Conservation (phyloP, 2,113 vertebrate species). For the Tragelaphus imberbis region DNA sequence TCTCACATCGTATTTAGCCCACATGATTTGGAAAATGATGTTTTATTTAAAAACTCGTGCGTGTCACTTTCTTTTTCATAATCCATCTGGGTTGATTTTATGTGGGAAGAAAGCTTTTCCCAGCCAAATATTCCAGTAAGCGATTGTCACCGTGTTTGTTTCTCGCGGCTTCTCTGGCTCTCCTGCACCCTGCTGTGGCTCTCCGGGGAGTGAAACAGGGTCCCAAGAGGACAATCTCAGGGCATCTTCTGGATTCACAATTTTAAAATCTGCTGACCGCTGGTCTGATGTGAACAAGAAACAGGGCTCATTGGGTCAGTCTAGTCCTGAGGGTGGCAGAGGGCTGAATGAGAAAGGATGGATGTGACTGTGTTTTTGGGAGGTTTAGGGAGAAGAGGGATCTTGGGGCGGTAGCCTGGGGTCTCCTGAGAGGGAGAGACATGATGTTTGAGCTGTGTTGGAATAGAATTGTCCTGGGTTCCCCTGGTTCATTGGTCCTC, state of each 20-base stretch:
- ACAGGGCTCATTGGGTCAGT: neutral
- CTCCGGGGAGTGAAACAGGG: neutral
- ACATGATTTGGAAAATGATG: neutral
- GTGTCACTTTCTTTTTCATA: neutral
- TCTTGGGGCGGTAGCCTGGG: neutral
- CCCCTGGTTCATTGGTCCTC: neutral
- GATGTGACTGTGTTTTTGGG: slow-evolving; percentile 47
- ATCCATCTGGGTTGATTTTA: neutral
- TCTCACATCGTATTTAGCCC: neutral
- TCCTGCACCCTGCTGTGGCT: neutral
- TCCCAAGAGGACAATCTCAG: neutral
- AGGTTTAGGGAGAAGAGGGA: neutral
- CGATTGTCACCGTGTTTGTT: neutral
- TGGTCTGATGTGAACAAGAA: neutral
- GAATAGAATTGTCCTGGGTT: no score
- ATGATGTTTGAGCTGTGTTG: neutral
- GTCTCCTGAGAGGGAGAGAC: neutral
- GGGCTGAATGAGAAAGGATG: neutral
- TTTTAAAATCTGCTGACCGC: neutral
- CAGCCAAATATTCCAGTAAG: neutral
- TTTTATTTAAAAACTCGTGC: neutral
- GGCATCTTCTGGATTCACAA: neutral
- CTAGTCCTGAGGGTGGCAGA: neutral
- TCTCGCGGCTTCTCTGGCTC: neutral
- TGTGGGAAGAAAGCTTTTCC: neutral